Conservation (phyloP, 2,113 vertebrate genomes). For the Lepus timidus region DNA sequence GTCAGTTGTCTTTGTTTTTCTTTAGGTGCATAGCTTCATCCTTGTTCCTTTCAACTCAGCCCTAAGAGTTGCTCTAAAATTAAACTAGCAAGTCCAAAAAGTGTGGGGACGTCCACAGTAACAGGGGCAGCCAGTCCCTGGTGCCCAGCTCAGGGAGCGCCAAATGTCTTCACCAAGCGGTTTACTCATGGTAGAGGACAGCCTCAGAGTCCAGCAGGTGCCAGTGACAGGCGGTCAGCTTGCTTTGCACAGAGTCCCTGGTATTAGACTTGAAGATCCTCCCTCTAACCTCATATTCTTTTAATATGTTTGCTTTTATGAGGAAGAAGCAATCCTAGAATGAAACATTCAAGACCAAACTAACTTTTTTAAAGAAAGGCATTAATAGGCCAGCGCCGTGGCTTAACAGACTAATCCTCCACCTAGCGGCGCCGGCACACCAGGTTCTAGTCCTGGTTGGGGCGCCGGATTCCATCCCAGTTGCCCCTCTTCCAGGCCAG, state of each 20-base stretch:
- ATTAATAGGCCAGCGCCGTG: no score
- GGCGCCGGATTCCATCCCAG: no score
- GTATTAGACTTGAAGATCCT: background rate
- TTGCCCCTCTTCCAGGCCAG: no score
- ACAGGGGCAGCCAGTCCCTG: background rate
- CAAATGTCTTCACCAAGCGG: background rate
- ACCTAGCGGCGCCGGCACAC: no score
- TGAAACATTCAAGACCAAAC: slow-evolving; percentile 14
- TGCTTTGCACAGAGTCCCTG: background rate
- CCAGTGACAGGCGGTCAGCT: background rate
- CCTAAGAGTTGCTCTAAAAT: slow-evolving; percentile 48
- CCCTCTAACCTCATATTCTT: background rate
- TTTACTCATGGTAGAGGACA: background rate
- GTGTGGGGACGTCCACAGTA: background rate
- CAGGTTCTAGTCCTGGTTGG: no score
- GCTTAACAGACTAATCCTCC: no score
- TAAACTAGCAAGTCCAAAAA: slow-evolving; percentile 41
- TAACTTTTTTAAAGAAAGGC: slow-evolving; percentile 11
- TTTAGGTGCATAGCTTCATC: background rate
- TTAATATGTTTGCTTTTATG: background rate
- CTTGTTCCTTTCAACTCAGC: slow-evolving; percentile 55
- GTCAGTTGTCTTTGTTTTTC: slow-evolving; percentile 31
- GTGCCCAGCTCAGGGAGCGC: slow-evolving; percentile 23
- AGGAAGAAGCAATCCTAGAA: background rate
- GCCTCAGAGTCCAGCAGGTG: background rate